These are phyloP conservation scores for Argyresthia goedartella DNA, from an alignment of 2,888 invertebrate genomes.

Conservation along the genomic window DNA sequence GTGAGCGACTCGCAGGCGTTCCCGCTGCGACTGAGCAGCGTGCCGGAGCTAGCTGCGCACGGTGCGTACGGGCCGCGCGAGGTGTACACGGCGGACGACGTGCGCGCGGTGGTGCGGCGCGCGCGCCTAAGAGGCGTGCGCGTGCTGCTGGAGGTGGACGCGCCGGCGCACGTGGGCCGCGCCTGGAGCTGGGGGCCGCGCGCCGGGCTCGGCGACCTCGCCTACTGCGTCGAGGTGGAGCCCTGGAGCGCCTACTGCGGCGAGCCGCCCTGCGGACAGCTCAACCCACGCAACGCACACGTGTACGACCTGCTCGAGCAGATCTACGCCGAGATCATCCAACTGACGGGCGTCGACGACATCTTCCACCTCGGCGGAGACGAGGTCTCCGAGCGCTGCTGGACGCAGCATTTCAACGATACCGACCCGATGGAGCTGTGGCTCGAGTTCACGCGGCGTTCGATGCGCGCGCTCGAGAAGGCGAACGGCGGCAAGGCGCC, in stretches of 20 bases:
- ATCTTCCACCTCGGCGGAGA: conserved; percentile 89
- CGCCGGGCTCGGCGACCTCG: conserved; percentile 81
- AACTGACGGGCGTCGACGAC: conserved; percentile 81
- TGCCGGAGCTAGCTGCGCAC: conserved; percentile 83
- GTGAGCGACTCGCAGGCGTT: conserved; percentile 93
- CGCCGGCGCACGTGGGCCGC: conserved; percentile 90
- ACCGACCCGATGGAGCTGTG: conserved; percentile 83
- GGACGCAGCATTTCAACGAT: conserved; percentile 81
- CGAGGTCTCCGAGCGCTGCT: conserved; percentile 85
- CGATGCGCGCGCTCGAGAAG: conserved; percentile 71
- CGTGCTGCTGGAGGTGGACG: conserved; percentile 90
- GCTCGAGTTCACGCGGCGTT: conserved; percentile 81
- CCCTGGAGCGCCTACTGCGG: conserved; percentile 87
- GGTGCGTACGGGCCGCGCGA: conserved; percentile 89
- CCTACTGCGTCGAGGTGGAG: conserved; percentile 84
- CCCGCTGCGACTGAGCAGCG: conserved; percentile 82
- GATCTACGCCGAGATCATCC: conserved; percentile 81
- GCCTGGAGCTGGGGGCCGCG: conserved; percentile 88
- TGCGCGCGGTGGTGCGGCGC: conserved; percentile 80
- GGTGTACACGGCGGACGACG: conserved; percentile 79
- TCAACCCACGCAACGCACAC: conserved; percentile 85
- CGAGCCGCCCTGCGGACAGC: conserved; percentile 89
- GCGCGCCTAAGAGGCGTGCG: conserved; percentile 87
- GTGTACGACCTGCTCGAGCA: conserved; percentile 80
- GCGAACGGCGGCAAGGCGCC: conserved; percentile 73